Conservation (phyloP, 2,888 invertebrate species). For the Margaritifera margaritifera region DNA sequence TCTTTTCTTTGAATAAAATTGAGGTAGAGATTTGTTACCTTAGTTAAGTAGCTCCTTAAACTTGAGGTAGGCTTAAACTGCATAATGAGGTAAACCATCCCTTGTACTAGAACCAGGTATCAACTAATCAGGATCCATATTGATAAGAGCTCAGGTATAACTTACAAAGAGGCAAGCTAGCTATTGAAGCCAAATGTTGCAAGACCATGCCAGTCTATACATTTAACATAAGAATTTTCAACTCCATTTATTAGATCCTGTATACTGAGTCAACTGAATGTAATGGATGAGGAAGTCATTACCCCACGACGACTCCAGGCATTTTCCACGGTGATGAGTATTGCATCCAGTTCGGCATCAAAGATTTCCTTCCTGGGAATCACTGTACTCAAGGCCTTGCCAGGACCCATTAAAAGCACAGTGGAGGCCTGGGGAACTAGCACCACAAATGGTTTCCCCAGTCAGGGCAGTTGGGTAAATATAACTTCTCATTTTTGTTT, state of each 20-base stretch:
- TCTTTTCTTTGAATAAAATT: no score
- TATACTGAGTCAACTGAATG: slow-evolving; percentile 51
- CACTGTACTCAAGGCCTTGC: slow-evolving; percentile 76
- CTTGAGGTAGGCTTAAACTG: no score
- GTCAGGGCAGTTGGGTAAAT: slow-evolving; percentile 76
- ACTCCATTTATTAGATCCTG: slow-evolving; percentile 46
- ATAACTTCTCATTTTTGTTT: slow-evolving; percentile 2
- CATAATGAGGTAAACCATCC: no score
- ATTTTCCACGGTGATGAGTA: slow-evolving; percentile 73
- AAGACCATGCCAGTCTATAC: background rate
- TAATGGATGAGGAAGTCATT: slow-evolving; percentile 45
- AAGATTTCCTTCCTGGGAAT: slow-evolving; percentile 74
- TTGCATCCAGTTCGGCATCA: slow-evolving; percentile 72
- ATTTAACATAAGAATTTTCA: background rate
- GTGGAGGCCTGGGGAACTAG: slow-evolving; percentile 78
- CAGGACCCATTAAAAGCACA: slow-evolving; percentile 76
- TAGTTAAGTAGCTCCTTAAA: no score
- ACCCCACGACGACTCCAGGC: slow-evolving; percentile 66
- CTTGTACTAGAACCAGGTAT: no score
- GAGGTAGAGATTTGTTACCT: no score
- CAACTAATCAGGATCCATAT: no score
- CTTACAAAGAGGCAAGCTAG: no score
- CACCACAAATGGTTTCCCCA: slow-evolving; percentile 76
- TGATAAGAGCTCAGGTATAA: no score
- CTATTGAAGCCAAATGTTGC: no score